Conservation (phyloP, 2,888 invertebrate genomes). For the Dryococelus australis region DNA sequence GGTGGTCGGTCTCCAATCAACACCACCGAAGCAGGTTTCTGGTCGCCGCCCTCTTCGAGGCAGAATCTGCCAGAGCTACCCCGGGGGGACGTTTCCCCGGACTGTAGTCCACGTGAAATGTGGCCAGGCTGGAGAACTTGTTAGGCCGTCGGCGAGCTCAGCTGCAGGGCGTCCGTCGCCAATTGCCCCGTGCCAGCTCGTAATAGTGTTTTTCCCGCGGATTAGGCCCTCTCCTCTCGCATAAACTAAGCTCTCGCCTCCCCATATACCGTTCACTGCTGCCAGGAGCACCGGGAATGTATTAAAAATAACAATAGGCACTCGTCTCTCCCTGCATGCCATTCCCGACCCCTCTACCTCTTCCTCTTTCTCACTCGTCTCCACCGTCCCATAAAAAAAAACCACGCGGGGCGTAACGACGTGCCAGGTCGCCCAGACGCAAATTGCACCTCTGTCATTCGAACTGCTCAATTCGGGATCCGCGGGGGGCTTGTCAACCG, state of each 20-base stretch:
- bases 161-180: not conserved
- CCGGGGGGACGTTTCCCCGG: no score
- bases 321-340: not conserved
- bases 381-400: not conserved
- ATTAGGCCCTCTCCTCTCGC: not conserved
- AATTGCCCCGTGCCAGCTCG: not conserved
- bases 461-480: not conserved
- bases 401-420: not conserved
- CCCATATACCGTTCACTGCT: no score
- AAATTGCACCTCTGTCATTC: not conserved
- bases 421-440: not conserved
- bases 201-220: not conserved
- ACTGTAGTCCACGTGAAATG: no score
- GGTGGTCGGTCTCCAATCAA: no score
- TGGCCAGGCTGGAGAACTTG: not conserved
- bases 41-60: no score
- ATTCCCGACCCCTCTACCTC: not conserved
- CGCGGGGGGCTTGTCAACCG: not conserved
- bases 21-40: no score
- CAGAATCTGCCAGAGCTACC: no score
- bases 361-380: not conserved
- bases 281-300: not conserved
- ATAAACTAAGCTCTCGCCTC: not conserved
- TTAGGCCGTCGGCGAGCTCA: not conserved
- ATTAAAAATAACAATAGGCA: conserved; percentile 16